Conservation (phyloP, 2,113 vertebrate species). For the Psephotus haematonotus region DNA sequence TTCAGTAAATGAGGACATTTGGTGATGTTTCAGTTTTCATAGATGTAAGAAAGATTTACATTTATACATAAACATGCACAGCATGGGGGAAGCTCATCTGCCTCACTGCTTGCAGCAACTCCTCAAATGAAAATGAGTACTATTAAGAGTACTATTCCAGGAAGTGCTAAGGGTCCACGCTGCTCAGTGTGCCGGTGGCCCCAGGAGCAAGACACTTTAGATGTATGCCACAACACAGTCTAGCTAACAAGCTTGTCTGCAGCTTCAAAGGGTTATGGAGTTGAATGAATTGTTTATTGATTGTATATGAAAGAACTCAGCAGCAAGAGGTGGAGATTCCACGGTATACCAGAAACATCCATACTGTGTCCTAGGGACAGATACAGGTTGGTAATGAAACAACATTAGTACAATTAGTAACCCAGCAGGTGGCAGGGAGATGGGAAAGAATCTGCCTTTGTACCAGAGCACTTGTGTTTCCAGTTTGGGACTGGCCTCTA, state of each 20-base stretch:
- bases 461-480: background rate
- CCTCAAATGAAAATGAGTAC: background rate
- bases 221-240: background rate
- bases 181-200: background rate
- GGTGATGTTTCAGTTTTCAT: constrained; percentile 33
- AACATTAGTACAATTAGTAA: background rate
- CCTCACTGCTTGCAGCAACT: background rate
- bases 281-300: background rate
- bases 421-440: background rate
- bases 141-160: background rate
- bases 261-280: background rate
- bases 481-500: background rate
- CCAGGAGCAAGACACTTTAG: background rate
- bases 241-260: background rate
- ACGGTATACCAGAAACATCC: background rate
- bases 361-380: background rate
- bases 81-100: background rate
- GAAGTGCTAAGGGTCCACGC: background rate
- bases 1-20: background rate
- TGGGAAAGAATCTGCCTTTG: background rate
- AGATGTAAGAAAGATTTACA: constrained; percentile 38
- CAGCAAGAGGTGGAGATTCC: background rate
- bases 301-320: background rate
- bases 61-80: constrained; percentile 32
- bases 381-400: background rate